Base-by-base conservation (phyloP, 2,113 vertebrate species). In the Struthidea cinerea region DNA sequence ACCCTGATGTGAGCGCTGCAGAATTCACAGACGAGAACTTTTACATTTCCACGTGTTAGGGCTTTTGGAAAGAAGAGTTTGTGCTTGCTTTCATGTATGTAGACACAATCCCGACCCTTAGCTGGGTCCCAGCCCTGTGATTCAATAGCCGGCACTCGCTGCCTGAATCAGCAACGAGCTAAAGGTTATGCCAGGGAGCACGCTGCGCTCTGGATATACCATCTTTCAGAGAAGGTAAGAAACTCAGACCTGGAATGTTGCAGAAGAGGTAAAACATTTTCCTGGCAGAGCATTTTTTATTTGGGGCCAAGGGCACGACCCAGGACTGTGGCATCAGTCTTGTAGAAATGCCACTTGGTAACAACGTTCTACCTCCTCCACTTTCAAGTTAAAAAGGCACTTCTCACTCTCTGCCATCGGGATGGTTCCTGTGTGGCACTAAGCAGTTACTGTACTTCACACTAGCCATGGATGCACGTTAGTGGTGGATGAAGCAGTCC, bases 161-260 rank as follows among this genome's bases (percentile, higher is more conserved):
- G 44, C 50, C 88, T 63, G 93, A 50, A 93, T 86, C 85, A 55
- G 47, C 33, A 86, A 94, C 39, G 79, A 95, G 56, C 50, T 32
- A 9, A 61, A 86, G 93, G 83, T 86, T 70, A 70, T 2, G 60
- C 84, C 76, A 86, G 68, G 41, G 59, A 87, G 84, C 79, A 90
- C 0, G 0, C 84, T 71, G 64, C 0, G 17, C 82, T 55, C 65
- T 26, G 63, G 55, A 83, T 44, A 23, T 2, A 64, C 61, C 44
- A 11, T 68, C 89, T 74, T 81, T 47, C 85, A 81, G 50, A 88
- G 49, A 26, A 87, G 57, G 69, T 63, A 63, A 77, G 69, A 90
- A 91, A 89, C 47, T 33, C 16, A 50, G 71, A 57, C 28, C 47
- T 13, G 28, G 22, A 46, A 60, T 4, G 1, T 44, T 75, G 86